Base-by-base conservation (phyloP, 2,113 vertebrate genomes). In the Triplophysa siluroides region DNA sequence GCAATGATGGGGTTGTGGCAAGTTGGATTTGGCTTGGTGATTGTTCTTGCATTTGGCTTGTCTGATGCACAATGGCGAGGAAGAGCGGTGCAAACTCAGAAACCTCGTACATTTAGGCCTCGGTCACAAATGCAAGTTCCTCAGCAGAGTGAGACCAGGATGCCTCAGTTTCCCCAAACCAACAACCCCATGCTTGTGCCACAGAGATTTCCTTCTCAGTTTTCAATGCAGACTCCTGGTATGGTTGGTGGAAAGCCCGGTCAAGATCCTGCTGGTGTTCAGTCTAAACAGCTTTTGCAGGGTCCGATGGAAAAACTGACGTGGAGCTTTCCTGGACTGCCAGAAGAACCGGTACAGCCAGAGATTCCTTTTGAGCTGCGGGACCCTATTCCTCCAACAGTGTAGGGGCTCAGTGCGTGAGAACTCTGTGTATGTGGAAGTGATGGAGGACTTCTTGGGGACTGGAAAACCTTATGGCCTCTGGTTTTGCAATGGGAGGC, bases 381-480 rank as follows among this genome's bases (percentile, higher is more conserved):
- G 2, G 24, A 64, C 5, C 87, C 86, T 0, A 38, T 83, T 38
- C 61, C 85, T 0, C 82, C 88, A 0, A 70, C 56, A 89, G 84
- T 14, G 81, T 90, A 11, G 67, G 18, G 0, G 90, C 70, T 24
- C 80, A 1, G 33, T 93, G 92, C 24, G 81, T 0, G 90, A 90
- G 47, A 56, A 7, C 19, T 56, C 73, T 26, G 80, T 91, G 77
- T 43, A 56, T 24, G 18, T 91, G 0, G 80, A 85, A 82, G 90
- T 91, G 85, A 87, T 86, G 47, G 54, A 70, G 78, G 84, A 90
- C 87, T 88, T 92, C 69, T 78, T 91, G 8, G 90, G 91, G 10
- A 92, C 86, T 4, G 81, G 87, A 61, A 84, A 89, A 87, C 24
- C 82, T 91, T 79, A 80, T 5, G 5, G 70, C 87, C 0, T 70